Conservation (phyloP, 1,140 invertebrate species). For the Colletes gigas region DNA sequence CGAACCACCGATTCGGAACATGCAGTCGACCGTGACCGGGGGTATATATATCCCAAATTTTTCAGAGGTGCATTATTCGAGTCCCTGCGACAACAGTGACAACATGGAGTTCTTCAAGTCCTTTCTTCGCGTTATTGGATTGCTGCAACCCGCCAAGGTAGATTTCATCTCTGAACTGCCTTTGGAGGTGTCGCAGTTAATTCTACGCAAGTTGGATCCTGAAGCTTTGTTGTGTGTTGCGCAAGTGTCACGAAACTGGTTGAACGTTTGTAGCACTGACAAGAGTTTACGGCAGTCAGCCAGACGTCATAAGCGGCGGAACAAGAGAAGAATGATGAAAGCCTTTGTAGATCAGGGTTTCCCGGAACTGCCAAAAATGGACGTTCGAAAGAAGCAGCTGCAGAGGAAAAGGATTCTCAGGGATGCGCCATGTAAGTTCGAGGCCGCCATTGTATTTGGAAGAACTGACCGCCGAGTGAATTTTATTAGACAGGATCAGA, state of each 20-base stretch:
- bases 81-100: fast-evolving
- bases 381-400: too few relatives aligned
- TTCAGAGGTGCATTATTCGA: fast-evolving
- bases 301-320: background rate
- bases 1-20: background rate
- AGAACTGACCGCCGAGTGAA: too few relatives aligned
- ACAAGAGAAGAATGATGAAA: background rate
- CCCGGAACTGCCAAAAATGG: too few relatives aligned
- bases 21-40: background rate
- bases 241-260: constrained; percentile 21
- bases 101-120: constrained; percentile 10
- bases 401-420: too few relatives aligned
- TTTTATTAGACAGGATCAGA: too few relatives aligned
- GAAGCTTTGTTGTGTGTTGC: constrained; percentile 1
- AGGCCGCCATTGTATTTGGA: too few relatives aligned
- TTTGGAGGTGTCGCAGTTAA: constrained; percentile 22
- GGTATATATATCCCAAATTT: background rate
- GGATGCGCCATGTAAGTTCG: too few relatives aligned
- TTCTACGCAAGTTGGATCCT: constrained; percentile 38
- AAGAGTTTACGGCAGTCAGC: background rate
- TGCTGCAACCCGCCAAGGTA: background rate
- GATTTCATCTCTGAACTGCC: constrained; percentile 43
- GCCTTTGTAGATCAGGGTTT: background rate
- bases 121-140: background rate
- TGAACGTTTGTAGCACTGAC: constrained; percentile 8